Percentiles rank a stretch among this genome's conserved stretches.
Conservation (phyloP, 2,888 invertebrate species). For the Plemyria rubiginata region DNA sequence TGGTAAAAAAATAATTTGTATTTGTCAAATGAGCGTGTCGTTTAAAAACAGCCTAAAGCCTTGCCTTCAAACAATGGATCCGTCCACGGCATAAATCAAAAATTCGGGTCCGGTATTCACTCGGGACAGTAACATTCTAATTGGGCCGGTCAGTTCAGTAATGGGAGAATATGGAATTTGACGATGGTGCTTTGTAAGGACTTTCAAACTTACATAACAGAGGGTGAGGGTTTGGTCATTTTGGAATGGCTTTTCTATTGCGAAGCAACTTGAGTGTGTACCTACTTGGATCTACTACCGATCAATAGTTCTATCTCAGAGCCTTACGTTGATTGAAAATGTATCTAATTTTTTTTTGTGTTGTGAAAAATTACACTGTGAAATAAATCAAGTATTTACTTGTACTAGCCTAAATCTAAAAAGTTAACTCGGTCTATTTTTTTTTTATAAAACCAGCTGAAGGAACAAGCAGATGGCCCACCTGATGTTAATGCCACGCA, state of each 20-base stretch:
- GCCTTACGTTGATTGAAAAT: too few species aligned
- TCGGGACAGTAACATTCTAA: constrained; percentile 13
- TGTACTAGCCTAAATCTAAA: too few species aligned
- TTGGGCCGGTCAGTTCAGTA: constrained; percentile 4
- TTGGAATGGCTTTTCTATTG: background rate
- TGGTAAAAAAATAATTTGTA: too few species aligned
- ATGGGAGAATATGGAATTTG: background rate
- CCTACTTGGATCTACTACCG: background rate
- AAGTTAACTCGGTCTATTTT: too few species aligned
- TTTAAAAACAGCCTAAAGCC: background rate
- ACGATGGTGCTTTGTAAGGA: background rate
- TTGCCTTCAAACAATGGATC: constrained; percentile 2
- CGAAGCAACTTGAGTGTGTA: background rate
- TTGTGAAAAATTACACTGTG: too few species aligned
- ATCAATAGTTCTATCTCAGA: background rate
- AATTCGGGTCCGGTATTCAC: constrained; percentile 2
- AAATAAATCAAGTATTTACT: too few species aligned
- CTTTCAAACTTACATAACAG: background rate
- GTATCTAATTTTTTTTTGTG: too few species aligned
- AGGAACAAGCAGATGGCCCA: too few species aligned
- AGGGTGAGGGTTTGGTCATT: background rate
- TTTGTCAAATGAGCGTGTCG: too few species aligned
- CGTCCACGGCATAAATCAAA: constrained; percentile 13
- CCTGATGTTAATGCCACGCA: too few species aligned
- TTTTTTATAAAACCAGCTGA: too few species aligned